Evolutionary conservation across 2,888 invertebrate genomes (phyloP).

Genomic region (Clusia tigrina): DNA sequence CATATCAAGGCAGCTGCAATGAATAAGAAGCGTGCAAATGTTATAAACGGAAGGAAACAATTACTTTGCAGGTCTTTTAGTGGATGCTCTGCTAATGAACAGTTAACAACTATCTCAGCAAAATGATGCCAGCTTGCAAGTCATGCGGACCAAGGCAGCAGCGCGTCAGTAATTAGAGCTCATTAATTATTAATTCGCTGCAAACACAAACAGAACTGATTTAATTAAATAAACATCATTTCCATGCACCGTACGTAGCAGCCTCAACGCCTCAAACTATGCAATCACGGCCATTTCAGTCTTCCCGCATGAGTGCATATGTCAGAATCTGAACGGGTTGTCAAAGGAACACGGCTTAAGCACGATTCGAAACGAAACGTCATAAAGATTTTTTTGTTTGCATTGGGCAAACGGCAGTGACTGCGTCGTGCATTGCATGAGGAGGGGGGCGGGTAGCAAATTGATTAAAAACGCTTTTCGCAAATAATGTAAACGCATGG

Average conservation of each 20-base stretch:
- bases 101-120: no score
- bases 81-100: no score
- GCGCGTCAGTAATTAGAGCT: not conserved
- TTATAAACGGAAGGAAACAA: no score
- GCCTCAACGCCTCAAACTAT: not conserved
- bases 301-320: not conserved
- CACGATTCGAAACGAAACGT: slow-evolving; percentile 14
- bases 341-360: slow-evolving; percentile 13
- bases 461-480: slow-evolving; percentile 38
- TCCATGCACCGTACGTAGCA: not conserved
- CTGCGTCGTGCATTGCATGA: slow-evolving; percentile 15
- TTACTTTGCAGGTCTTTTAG: no score
- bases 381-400: slow-evolving; percentile 23
- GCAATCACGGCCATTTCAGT: not conserved
- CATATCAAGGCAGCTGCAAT: no score
- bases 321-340: slow-evolving; percentile 2
- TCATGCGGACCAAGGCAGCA: no score
- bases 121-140: no score
- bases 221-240: slow-evolving; percentile 19
- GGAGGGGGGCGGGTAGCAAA: slow-evolving; percentile 40
- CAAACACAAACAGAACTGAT: slow-evolving; percentile 8
- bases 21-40: no score
- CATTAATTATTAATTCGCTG: slow-evolving; percentile 3
- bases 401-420: slow-evolving; percentile 3
- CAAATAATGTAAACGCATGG: not conserved